Evolutionary conservation across 2,888 invertebrate genomes (phyloP).

Genomic region (Hofmannophila pseudospretella): DNA sequence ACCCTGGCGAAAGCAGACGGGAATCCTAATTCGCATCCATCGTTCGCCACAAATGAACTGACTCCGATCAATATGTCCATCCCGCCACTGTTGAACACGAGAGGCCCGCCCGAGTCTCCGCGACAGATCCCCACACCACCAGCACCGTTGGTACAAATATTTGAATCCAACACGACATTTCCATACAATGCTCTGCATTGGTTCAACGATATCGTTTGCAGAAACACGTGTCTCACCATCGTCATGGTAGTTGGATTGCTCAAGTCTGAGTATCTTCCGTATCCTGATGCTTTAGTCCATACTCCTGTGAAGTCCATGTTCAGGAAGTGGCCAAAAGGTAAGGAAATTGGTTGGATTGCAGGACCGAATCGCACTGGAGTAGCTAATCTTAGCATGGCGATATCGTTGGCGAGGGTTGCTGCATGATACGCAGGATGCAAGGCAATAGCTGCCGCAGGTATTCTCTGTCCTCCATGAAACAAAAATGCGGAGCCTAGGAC

Average conservation of each 20-base stretch:
- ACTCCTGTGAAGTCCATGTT: slow-evolving; percentile 33
- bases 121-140: slow-evolving; percentile 59
- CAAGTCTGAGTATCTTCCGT: slow-evolving; percentile 51
- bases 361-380: slow-evolving; percentile 29
- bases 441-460: slow-evolving; percentile 30
- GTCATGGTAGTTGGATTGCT: slow-evolving; percentile 40
- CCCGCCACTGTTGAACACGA: slow-evolving; percentile 36
- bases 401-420: slow-evolving; percentile 50
- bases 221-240: slow-evolving; percentile 43
- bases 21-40: slow-evolving; percentile 50
- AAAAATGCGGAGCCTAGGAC: slow-evolving; percentile 51
- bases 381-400: slow-evolving; percentile 50
- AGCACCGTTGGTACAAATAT: slow-evolving; percentile 51
- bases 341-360: slow-evolving; percentile 36
- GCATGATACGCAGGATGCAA: slow-evolving; percentile 42
- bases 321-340: slow-evolving; percentile 34
- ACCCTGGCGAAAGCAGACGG: slow-evolving; percentile 57
- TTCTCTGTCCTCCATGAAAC: slow-evolving; percentile 51
- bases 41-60: slow-evolving; percentile 54
- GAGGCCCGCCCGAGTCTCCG: slow-evolving; percentile 58
- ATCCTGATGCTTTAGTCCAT: slow-evolving; percentile 46
- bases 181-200: slow-evolving; percentile 41
- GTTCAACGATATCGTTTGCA: slow-evolving; percentile 39
- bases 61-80: slow-evolving; percentile 47
- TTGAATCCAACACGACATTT: slow-evolving; percentile 37